A percentile compares a stretch with the other conserved stretches of the same genome.
Conservation (phyloP, 2,797 vertebrate species). For the Cetoscarus ocellatus region DNA sequence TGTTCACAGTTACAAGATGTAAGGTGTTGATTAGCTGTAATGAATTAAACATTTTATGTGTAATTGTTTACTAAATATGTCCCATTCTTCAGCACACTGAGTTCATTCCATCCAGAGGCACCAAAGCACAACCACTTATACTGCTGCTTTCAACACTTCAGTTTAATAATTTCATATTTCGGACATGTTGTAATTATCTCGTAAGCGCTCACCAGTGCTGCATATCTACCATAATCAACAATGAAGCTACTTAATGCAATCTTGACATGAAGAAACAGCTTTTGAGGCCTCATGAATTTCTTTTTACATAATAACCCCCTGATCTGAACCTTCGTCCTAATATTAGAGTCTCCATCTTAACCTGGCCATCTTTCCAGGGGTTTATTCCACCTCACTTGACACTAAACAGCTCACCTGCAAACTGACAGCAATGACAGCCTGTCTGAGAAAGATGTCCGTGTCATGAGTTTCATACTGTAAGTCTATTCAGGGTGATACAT, state of each 20-base stretch:
- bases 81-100: not conserved
- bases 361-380: not conserved
- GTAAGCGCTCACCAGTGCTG: not conserved
- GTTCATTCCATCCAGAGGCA: not conserved
- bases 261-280: too few relatives aligned
- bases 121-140: not conserved
- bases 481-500: not conserved
- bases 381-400: not conserved
- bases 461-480: not conserved
- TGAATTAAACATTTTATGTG: not conserved
- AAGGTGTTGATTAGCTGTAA: too few relatives aligned
- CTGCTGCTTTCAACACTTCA: not conserved
- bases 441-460: not conserved
- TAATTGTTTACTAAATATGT: too few relatives aligned
- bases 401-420: not conserved
- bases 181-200: not conserved
- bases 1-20: not conserved
- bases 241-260: too few relatives aligned
- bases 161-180: too few relatives aligned
- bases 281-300: too few relatives aligned
- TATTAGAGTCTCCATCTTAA: not conserved
- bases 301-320: not conserved
- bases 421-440: slow-evolving; percentile 3
- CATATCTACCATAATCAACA: not conserved
- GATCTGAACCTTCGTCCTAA: not conserved